Percentiles rank a stretch among this genome's conserved stretches.
Evolutionary conservation across 30 jellyfish, hydroid and myxozoan species (phyloP).

Genomic region (Cassiopea xamachana): DNA sequence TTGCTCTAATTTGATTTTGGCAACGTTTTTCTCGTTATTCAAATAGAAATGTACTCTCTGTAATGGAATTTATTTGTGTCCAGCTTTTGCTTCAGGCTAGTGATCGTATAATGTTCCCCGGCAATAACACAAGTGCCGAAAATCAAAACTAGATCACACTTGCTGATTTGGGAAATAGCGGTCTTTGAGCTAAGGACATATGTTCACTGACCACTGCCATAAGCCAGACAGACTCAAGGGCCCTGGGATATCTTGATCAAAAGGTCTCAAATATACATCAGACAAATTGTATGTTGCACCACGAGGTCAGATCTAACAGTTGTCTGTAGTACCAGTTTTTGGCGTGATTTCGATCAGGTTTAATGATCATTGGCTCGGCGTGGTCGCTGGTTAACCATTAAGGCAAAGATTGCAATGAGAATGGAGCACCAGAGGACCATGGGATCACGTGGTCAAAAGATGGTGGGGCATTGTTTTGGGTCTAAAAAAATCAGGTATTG

Average conservation of each 20-base stretch:
- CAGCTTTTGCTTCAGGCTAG: too few relatives aligned
- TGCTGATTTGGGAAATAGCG: slow-evolving; percentile 15
- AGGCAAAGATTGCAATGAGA: slow-evolving; percentile 37
- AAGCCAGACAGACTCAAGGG: not conserved
- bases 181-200: slow-evolving; percentile 40
- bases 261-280: not conserved
- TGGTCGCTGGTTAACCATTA: slow-evolving; percentile 72
- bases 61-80: too few relatives aligned
- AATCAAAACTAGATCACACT: not conserved
- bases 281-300: not conserved
- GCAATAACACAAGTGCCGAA: slow-evolving; percentile 8
- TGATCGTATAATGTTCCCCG: not conserved
- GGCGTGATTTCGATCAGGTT: slow-evolving; percentile 52
- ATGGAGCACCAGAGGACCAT: slow-evolving; percentile 58
- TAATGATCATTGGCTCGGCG: slow-evolving; percentile 78
- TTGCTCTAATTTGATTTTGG: too few relatives aligned
- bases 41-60: too few relatives aligned
- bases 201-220: slow-evolving; percentile 29
- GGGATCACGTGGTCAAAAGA: slow-evolving; percentile 77
- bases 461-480: slow-evolving; percentile 59
- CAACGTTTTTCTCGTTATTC: too few relatives aligned
- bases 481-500: not conserved
- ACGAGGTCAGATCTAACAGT: slow-evolving; percentile 45
- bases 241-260: slow-evolving; percentile 36
- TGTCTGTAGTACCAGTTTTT: slow-evolving; percentile 41